Evolutionary conservation across 2,888 invertebrate genomes (phyloP), one percentile per base, ranked within the genome.

Genomic region (Andrena fulva): DNA sequence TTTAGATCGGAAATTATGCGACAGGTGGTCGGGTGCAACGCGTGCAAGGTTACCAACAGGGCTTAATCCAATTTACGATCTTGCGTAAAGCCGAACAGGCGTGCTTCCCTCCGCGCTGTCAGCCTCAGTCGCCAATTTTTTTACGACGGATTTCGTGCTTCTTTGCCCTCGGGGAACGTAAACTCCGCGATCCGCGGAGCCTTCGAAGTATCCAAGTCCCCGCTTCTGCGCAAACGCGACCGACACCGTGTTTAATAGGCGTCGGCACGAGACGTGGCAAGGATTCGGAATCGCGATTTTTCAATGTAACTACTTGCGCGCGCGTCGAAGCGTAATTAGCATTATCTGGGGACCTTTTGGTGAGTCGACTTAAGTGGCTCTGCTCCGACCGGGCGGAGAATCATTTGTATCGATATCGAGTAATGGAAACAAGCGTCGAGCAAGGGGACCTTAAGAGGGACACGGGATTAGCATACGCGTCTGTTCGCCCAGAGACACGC

Each of bases 51-150:
- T 80, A 75, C 75, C 68, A 60, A 56, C 66, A 42, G 60, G 64
- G 72, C 77, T 73, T 81, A 86, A 87, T 87, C 82, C 79, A 80
- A 85, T 70, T 87, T 82, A 85, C 82, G 80, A 85, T 82, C 87
- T 85, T 83, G 72, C 81, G 80, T 85, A 80, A 64, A 83, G 62
- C 33, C 60, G 20, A 42, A 24, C 24, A 54, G 54, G 54, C 54
- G 54, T 54, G 52, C 42, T 42, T 16, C 42, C 42, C 42, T 12
- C 42, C 12, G 12, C 42, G 42, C 42, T 42, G 42, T 42, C 42
- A 52, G 8, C 52, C 52, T 52, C 52, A 10, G 20, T 52, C 52
- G 8, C 52, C 54, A n/a, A 20, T n/a, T 54, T 12, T 50, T 56
- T 56, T 20, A 24, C 24, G 24, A 56, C 4, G 56, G 24, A 56